Evolutionary conservation across 1,140 invertebrate genomes (phyloP).

Genomic region (Nephila pilipes): DNA sequence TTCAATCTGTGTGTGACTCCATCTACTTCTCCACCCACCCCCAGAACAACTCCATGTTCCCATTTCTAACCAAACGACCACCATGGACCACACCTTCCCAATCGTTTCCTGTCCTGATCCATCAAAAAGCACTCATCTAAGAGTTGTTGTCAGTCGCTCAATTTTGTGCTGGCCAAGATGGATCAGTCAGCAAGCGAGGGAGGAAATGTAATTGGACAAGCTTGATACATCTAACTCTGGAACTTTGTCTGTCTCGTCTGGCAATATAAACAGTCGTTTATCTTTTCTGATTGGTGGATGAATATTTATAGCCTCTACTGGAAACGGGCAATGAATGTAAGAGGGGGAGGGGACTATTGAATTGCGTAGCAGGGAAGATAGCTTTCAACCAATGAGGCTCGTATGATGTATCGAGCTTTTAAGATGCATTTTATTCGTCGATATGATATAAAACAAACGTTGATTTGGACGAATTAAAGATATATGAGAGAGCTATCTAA

Average conservation of each 20-base stretch:
- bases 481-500: neutral
- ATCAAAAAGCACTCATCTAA: conserved; percentile 1
- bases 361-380: neutral
- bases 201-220: conserved; percentile 37
- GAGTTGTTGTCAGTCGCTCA: conserved; percentile 16
- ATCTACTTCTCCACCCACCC: neutral
- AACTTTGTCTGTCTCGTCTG: neutral
- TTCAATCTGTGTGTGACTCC: neutral
- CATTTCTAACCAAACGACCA: neutral
- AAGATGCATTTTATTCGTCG: neutral
- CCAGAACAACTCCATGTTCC: neutral
- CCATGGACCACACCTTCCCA: conserved; percentile 12
- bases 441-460: neutral
- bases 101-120: conserved; percentile 24
- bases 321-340: neutral
- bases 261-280: conserved; percentile 56
- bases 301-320: conserved; percentile 51
- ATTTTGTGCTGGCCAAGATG: conserved; percentile 10
- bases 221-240: neutral
- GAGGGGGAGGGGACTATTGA: neutral
- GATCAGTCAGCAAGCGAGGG: conserved; percentile 16
- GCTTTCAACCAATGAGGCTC: conserved; percentile 10
- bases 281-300: conserved; percentile 57
- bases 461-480: neutral
- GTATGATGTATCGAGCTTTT: conserved; percentile 46